Conservation (phyloP, 2,113 vertebrate genomes). For the Cyphomyrus plagiostoma region DNA sequence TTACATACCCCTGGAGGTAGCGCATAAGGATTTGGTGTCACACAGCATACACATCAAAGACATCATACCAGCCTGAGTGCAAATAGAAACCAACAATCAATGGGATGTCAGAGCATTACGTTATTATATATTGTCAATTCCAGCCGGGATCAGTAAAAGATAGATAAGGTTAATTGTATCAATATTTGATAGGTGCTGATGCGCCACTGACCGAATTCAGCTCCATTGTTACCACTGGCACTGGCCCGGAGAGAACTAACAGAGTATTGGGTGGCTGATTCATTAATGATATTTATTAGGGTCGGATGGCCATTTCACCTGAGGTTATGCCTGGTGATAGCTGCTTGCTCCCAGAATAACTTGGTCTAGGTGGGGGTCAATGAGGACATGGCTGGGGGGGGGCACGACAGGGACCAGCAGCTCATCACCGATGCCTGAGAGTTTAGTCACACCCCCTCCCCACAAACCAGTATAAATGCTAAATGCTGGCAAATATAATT, state of each 20-base stretch:
- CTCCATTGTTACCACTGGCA: background rate
- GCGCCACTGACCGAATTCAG: background rate
- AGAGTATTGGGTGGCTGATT: conserved; percentile 41
- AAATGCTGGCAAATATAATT: background rate
- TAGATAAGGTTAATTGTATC: conserved; percentile 2
- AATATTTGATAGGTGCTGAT: background rate
- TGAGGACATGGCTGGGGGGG: background rate
- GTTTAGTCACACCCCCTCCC: background rate
- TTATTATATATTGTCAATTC: background rate
- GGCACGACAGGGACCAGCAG: background rate
- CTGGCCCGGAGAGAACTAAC: background rate
- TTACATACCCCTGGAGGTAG: background rate
- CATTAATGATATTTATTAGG: conserved; percentile 50
- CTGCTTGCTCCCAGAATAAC: background rate
- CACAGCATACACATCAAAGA: background rate
- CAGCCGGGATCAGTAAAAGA: background rate
- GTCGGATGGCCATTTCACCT: conserved; percentile 21
- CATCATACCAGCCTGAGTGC: background rate
- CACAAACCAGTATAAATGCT: background rate
- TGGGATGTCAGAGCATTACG: background rate
- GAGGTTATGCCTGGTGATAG: conserved; percentile 44
- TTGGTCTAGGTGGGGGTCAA: background rate
- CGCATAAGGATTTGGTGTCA: background rate
- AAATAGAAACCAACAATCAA: background rate
- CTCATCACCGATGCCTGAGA: background rate